phyloP scores from a whole-genome alignment of 2,113 vertebrate genomes.

The Hydrochoerus hydrochaeris region DNA sequence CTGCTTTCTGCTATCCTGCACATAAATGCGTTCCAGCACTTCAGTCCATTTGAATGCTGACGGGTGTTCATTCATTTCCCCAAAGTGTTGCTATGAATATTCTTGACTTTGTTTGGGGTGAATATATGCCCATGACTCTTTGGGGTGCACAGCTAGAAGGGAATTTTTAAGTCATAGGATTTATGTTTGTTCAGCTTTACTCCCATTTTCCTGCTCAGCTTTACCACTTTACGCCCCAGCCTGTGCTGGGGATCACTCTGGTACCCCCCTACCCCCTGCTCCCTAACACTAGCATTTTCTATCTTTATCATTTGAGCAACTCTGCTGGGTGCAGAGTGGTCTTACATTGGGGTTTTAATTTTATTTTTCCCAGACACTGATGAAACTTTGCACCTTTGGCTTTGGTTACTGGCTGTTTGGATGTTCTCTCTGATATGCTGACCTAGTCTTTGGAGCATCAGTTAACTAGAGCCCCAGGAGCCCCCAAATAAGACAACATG shows the following conservation, averaged over 20 bases:
- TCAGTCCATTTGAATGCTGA: background rate
- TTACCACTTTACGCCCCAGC: background rate
- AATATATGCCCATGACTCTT: background rate
- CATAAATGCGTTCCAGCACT: fast-evolving
- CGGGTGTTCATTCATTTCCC: background rate
- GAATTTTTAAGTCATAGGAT: background rate
- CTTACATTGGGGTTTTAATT: background rate
- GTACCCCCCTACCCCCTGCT: background rate
- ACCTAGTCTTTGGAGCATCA: background rate
- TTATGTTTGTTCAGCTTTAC: background rate
- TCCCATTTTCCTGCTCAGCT: background rate
- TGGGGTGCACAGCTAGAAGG: background rate
- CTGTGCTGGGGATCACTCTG: fast-evolving
- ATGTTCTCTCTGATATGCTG: background rate
- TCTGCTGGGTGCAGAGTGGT: background rate
- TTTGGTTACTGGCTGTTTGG: background rate
- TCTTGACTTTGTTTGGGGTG: background rate
- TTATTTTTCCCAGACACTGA: background rate
- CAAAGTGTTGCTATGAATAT: fast-evolving
- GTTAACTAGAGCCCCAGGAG: background rate
- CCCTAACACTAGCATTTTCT: background rate
- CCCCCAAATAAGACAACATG: background rate
- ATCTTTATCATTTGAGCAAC: background rate
- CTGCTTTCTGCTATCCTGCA: fast-evolving
- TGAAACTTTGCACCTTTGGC: background rate